These are phyloP conservation scores for Psammodynastes pulverulentus DNA, from an alignment of 2,113 vertebrate species.

Conservation along the genomic window DNA sequence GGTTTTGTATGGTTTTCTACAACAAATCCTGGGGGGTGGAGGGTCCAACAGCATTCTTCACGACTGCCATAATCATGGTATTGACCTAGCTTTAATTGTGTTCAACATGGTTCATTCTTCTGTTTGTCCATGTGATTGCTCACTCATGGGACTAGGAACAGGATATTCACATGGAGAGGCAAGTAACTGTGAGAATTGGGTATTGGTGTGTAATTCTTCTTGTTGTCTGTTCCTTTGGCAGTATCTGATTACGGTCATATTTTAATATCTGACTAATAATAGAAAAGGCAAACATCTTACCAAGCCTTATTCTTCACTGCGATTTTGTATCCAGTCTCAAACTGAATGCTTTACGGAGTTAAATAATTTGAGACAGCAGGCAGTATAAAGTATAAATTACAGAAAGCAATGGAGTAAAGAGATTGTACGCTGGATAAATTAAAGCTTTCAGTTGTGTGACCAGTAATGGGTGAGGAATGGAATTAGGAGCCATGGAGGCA, in stretches of 20 bases:
- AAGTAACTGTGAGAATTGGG: constrained; percentile 5
- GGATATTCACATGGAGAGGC: not conserved
- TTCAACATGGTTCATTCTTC: not conserved
- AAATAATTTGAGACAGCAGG: constrained; percentile 33
- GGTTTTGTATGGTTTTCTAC: not conserved
- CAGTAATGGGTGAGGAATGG: constrained; percentile 10
- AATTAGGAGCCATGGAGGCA: constrained; percentile 13
- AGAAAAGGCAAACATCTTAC: constrained; percentile 19
- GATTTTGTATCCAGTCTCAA: constrained; percentile 20
- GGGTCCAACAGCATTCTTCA: not conserved
- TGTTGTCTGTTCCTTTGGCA: constrained; percentile 5
- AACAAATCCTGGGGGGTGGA: not conserved
- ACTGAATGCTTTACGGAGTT: constrained; percentile 24
- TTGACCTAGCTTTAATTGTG: not conserved
- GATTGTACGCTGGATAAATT: constrained; percentile 34
- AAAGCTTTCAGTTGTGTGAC: constrained; percentile 18
- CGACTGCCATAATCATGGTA: not conserved
- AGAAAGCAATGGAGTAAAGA: constrained; percentile 35
- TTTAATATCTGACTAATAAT: constrained; percentile 30
- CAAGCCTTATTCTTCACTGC: constrained; percentile 17
- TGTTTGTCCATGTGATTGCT: not conserved
- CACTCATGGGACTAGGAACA: not conserved
- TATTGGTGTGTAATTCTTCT: constrained; percentile 16
- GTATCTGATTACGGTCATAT: constrained; percentile 22
- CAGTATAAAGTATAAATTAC: constrained; percentile 36